These are phyloP conservation scores for Aythya baeri DNA, from an alignment of 2,113 vertebrate genomes.

Conservation along the genomic window DNA sequence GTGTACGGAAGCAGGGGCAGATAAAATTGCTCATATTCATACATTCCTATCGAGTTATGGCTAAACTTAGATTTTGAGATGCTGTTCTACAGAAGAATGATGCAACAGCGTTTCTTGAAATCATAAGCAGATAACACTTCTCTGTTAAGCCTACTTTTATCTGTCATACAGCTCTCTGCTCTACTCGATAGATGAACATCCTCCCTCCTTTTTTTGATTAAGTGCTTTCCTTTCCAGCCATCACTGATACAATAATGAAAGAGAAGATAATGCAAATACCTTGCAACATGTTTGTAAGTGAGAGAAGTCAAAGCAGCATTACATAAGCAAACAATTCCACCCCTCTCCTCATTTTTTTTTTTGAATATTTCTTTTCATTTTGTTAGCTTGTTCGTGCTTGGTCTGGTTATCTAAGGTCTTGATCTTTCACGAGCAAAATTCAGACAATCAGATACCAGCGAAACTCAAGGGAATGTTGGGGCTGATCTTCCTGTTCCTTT, in stretches of 20 bases:
- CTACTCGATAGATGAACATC: not conserved
- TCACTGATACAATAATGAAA: not conserved
- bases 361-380: not conserved
- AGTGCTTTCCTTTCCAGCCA: not conserved
- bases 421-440: not conserved
- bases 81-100: not conserved
- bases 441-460: not conserved
- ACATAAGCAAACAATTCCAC: not conserved
- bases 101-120: not conserved
- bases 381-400: not conserved
- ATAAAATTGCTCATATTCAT: not conserved
- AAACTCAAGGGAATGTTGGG: not conserved
- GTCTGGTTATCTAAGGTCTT: not conserved
- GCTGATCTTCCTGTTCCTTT: not conserved
- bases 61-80: not conserved
- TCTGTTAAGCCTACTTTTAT: not conserved
- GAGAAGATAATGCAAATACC: not conserved
- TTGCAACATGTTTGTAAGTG: not conserved
- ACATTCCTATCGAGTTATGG: not conserved
- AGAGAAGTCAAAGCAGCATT: not conserved
- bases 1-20: not conserved
- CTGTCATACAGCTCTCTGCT: not conserved
- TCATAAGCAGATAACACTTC: not conserved
- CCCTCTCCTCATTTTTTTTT: rapidly evolving
- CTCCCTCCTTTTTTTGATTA: not conserved